phyloP scores from a whole-genome alignment of 1,140 invertebrate species.

The Trachymyrmex septentrionalis region DNA sequence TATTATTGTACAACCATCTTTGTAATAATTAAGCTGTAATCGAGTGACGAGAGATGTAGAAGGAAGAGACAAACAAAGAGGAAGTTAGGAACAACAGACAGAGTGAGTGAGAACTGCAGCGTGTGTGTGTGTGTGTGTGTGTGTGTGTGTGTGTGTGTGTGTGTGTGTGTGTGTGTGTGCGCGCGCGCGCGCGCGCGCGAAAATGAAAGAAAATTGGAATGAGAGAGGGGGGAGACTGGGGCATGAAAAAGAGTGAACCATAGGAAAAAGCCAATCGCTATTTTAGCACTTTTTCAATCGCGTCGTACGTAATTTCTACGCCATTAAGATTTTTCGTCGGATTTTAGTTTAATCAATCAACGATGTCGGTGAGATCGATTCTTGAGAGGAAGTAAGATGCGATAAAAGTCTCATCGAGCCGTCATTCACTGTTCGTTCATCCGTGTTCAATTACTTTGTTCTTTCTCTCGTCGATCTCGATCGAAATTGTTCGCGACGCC shows the following conservation, averaged over 20 bases:
- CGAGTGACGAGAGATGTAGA: constrained; percentile 66
- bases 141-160: not conserved
- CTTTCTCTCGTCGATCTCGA: not conserved
- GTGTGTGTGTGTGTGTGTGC: not conserved
- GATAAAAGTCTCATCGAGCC: not conserved
- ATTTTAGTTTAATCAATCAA: constrained; percentile 51
- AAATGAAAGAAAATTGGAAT: not conserved
- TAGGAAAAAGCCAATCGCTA: constrained; percentile 78
- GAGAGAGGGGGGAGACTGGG: constrained; percentile 16
- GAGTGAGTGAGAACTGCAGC: constrained; percentile 36
- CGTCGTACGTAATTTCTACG: constrained; percentile 72
- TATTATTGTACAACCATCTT: constrained; percentile 83
- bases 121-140: not conserved
- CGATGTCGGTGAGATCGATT: constrained; percentile 51
- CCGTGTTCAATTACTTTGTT: constrained; percentile 14
- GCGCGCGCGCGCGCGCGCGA: not conserved
- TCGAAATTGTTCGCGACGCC: not conserved
- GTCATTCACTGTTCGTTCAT: constrained; percentile 14
- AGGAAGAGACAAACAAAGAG: constrained; percentile 57
- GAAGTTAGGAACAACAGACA: constrained; percentile 44
- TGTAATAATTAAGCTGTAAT: constrained; percentile 80
- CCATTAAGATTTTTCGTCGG: constrained; percentile 56
- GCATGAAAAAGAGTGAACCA: constrained; percentile 54
- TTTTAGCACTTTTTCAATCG: constrained; percentile 80
- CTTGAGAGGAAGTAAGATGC: constrained; percentile 26